Percentiles rank a stretch among this genome's conserved stretches.
These are phyloP conservation scores for Ectemnius lituratus DNA, from an alignment of 2,888 invertebrate genomes.

Conservation along the genomic window DNA sequence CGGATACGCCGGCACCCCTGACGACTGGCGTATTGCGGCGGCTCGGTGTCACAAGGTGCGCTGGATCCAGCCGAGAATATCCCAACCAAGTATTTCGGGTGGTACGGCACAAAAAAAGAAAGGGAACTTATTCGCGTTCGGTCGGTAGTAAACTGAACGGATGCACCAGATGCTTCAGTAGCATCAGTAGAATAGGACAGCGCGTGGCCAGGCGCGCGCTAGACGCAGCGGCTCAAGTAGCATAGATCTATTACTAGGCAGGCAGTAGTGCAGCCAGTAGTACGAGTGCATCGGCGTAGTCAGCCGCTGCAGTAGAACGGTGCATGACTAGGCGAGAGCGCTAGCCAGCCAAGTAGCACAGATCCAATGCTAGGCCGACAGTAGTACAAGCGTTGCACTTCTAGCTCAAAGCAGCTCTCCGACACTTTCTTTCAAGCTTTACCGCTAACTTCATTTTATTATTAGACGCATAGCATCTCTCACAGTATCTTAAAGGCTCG, in stretches of 20 bases:
- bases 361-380: conserved; percentile 69
- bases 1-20: neutral
- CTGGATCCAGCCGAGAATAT: neutral
- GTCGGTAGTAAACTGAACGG: neutral
- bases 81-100: neutral
- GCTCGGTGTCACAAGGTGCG: conserved; percentile 3
- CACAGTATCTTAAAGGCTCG: neutral
- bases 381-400: conserved; percentile 23
- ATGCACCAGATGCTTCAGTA: neutral
- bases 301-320: conserved; percentile 57
- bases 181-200: neutral
- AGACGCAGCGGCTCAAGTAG: neutral
- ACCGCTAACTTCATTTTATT: no score
- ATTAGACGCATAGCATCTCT: no score
- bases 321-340: conserved; percentile 52
- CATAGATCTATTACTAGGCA: no score
- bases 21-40: neutral
- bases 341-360: conserved; percentile 67
- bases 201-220: conserved; percentile 3
- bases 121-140: neutral
- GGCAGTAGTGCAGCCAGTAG: conserved; percentile 29
- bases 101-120: no score
- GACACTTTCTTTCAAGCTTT: neutral
- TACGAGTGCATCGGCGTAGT: conserved; percentile 38
- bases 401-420: conserved; percentile 17